Conservation (phyloP, 2,888 invertebrate species). For the Euzophera pinguis region DNA sequence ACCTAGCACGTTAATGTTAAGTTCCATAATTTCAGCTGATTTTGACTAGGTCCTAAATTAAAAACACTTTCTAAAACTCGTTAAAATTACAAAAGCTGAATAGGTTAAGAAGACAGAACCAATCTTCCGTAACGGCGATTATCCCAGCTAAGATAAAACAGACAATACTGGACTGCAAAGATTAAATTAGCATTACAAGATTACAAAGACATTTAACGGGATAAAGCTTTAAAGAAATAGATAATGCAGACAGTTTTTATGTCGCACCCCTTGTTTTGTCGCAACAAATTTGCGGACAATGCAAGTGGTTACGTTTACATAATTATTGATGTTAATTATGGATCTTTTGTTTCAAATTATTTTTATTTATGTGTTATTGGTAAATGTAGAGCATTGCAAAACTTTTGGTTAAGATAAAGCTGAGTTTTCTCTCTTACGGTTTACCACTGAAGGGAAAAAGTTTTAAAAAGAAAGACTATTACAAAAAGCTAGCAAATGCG, state of each 20-base stretch:
- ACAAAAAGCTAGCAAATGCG: too few relatives aligned
- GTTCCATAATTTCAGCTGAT: too few relatives aligned
- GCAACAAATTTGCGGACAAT: constrained; percentile 7
- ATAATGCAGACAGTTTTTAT: constrained; percentile 34
- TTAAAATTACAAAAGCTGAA: constrained; percentile 55
- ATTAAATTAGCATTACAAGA: constrained; percentile 64
- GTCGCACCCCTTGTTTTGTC: too few relatives aligned
- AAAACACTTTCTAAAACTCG: constrained; percentile 50
- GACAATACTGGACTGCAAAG: constrained; percentile 46
- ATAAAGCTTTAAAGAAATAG: constrained; percentile 27
- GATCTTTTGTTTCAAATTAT: background rate
- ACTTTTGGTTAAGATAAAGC: too few relatives aligned
- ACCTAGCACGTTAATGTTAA: too few relatives aligned
- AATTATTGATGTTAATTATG: background rate
- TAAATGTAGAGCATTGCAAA: too few relatives aligned
- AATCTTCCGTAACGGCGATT: constrained; percentile 54
- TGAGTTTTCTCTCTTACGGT: too few relatives aligned
- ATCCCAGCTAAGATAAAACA: constrained; percentile 49
- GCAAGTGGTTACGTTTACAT: background rate
- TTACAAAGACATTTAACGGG: constrained; percentile 37
- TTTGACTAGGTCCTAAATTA: too few relatives aligned
- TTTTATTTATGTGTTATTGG: too few relatives aligned
- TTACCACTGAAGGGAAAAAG: too few relatives aligned
- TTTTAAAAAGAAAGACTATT: too few relatives aligned
- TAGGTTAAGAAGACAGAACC: constrained; percentile 43